phyloP scores from a whole-genome alignment of 2,113 vertebrate genomes.

The Macrotis lagotis region DNA sequence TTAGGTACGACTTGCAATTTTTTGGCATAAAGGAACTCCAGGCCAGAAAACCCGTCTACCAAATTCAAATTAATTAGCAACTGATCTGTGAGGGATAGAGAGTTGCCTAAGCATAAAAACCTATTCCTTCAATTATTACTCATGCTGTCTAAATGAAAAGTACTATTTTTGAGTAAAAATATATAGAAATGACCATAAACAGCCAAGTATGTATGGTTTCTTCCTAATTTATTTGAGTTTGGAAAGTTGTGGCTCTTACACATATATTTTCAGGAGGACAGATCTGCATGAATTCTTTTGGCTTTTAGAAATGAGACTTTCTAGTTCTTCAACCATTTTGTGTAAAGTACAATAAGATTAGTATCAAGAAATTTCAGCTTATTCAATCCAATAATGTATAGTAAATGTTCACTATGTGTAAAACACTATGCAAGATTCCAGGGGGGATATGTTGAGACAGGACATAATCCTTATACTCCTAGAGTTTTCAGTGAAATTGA shows the following conservation, averaged over 20 bases:
- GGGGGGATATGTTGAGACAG: background rate
- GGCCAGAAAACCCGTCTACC: background rate
- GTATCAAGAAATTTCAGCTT: background rate
- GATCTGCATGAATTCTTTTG: background rate
- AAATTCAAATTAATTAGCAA: background rate
- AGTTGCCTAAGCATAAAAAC: background rate
- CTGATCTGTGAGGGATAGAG: background rate
- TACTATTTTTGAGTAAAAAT: background rate
- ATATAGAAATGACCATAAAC: no score
- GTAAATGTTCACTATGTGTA: background rate
- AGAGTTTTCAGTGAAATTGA: background rate
- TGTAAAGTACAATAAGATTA: background rate
- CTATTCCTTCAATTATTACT: background rate
- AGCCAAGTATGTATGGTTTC: background rate
- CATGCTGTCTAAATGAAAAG: background rate
- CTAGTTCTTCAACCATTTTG: background rate
- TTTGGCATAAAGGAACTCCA: background rate
- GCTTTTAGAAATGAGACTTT: background rate
- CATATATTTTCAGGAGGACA: background rate
- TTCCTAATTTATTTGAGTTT: slow-evolving; percentile 2
- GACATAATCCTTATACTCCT: background rate
- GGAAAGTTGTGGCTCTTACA: background rate
- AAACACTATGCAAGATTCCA: background rate
- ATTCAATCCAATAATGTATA: background rate
- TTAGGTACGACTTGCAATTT: background rate